Conservation (phyloP, 2,888 invertebrate genomes). For the Volucella inflata region DNA sequence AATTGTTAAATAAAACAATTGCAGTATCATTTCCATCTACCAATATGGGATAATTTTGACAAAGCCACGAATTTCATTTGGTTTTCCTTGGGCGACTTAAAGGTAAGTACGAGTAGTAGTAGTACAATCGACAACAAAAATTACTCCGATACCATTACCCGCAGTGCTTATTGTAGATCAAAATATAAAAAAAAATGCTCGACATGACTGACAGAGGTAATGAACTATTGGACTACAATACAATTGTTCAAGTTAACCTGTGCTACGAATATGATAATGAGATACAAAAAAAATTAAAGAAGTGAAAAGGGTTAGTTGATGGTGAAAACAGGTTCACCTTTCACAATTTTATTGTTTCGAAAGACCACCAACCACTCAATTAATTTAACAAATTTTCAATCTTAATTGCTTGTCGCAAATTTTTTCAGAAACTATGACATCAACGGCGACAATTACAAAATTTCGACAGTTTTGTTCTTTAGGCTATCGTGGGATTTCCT, state of each 20-base stretch:
- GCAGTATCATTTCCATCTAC: no score
- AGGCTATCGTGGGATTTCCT: slow-evolving; percentile 27
- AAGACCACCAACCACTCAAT: slow-evolving; percentile 16
- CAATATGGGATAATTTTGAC: no score
- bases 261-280: slow-evolving; percentile 25
- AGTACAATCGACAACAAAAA: slow-evolving; percentile 19
- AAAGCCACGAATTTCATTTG: no score
- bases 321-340: slow-evolving; percentile 26
- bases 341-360: slow-evolving; percentile 40
- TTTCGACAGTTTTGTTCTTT: slow-evolving; percentile 15
- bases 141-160: not conserved
- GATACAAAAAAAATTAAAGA: slow-evolving; percentile 18
- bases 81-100: no score
- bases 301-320: slow-evolving; percentile 40
- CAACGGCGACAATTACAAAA: slow-evolving; percentile 15
- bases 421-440: slow-evolving; percentile 17
- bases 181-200: slow-evolving; percentile 14
- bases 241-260: slow-evolving; percentile 41
- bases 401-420: slow-evolving; percentile 36
- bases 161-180: not conserved
- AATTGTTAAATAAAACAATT: no score
- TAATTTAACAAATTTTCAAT: slow-evolving; percentile 28
- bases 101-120: no score
- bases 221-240: slow-evolving; percentile 24
- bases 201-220: slow-evolving; percentile 50